Evolutionary conservation across 2,888 invertebrate species (phyloP).

Genomic region (Macrophya annulata): DNA sequence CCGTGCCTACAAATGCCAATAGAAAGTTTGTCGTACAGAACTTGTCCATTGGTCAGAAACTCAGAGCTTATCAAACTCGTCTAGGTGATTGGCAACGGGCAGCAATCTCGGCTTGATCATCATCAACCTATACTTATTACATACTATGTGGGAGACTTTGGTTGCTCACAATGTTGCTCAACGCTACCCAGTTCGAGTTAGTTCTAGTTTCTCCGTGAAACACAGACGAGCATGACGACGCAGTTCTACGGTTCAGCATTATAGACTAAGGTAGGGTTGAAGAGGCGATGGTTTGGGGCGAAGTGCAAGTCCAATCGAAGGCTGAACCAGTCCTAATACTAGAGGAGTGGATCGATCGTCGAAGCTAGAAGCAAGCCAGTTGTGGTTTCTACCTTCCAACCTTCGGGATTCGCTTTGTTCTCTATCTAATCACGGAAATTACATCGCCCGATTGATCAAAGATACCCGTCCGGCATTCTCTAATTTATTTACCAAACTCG

Average conservation of each 20-base stretch:
- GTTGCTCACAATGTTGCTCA: conserved; percentile 35
- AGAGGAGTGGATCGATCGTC: conserved; percentile 56
- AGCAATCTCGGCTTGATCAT: conserved; percentile 70
- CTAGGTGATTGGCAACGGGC: conserved; percentile 66
- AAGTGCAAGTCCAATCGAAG: conserved; percentile 55
- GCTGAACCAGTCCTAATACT: conserved; percentile 52
- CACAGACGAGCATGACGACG: conserved; percentile 28
- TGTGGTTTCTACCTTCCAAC: conserved; percentile 59
- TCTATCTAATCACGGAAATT: conserved; percentile 71
- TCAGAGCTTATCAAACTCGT: conserved; percentile 33
- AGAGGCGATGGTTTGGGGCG: conserved; percentile 42
- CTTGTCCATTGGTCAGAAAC: conserved; percentile 34
- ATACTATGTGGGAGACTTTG: neutral
- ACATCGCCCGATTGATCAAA: conserved; percentile 71
- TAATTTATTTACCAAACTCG: conserved; percentile 50
- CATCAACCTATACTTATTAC: conserved; percentile 38
- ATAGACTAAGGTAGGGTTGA: conserved; percentile 15
- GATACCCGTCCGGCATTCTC: conserved; percentile 57
- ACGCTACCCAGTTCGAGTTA: neutral
- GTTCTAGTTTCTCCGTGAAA: neutral
- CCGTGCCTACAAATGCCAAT: neutral
- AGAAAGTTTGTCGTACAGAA: conserved; percentile 25
- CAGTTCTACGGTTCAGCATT: conserved; percentile 8
- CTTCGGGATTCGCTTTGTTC: conserved; percentile 69
- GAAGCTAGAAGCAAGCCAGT: conserved; percentile 55